Evolutionary conservation across 2,113 vertebrate species (phyloP), one percentile per base, ranked within the genome.

Genomic region (Deroptyus accipitrinus): DNA sequence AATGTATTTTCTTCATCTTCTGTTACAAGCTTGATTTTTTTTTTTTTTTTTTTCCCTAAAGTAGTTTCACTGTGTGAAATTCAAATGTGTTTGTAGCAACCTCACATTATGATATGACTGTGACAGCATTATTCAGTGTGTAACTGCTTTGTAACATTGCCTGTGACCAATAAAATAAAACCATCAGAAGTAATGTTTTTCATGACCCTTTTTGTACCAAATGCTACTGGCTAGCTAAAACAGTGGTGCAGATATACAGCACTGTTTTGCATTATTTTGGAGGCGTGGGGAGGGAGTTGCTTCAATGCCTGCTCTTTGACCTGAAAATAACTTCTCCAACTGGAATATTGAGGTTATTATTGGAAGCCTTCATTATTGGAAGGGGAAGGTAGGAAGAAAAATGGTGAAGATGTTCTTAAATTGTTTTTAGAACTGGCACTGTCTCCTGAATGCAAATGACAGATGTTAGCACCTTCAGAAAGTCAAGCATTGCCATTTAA

Each of bases 141-240:
- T 96, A 94, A 92, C 79, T 90, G 87, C 82, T 91, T 90, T 90
- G 66, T 84, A 94, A 82, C 23, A 9, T 86, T 76, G 77, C 91
- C 80, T 79, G 61, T 90, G 94, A 86, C 92, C 74, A 97, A 95
- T 96, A 96, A 93, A 97, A 95, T 96, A 96, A 93, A 96, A 57
- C n/a, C n/a, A 42, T 83, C 61, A 48, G 42, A 67, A 90, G 41
- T 55, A 33, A 9, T 18, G 33, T 37, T 91, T 4, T 57, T 79
- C 10, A 4, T 83, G 62, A 70, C 44, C 20, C 22, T 76, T 92
- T 79, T n/a, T 93, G 19, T 64, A 59, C 27, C 19, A 81, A 91
- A 46, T 80, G 18, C 80, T 70, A 11, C 30, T 22, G 31, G 13
- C 13, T 57, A 20, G 14, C 27, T 54, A 52, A 76, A 78, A 78